Base-by-base conservation (phyloP, 1,140 invertebrate genomes). In the Drosophila grimshawi region DNA sequence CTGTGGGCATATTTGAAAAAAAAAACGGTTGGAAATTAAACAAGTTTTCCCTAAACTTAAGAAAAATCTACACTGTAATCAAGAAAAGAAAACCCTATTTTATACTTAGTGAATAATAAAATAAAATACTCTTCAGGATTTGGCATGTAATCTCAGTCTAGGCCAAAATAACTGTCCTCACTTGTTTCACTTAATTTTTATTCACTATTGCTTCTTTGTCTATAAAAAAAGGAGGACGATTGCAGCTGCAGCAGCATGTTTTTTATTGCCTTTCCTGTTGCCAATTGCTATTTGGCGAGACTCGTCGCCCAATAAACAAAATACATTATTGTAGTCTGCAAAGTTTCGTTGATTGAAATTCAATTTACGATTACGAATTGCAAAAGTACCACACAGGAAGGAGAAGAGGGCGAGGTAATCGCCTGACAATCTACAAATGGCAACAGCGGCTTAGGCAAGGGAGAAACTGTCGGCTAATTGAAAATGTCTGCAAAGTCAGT, bases 401-500 rank as follows among this genome's bases (percentile, higher is more conserved):
- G 5, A n/a, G 51, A 4, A 8, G 8, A 2, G 46, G 51, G 5
- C 4, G 66, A 11, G 41, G 33, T 55, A 61, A 69, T 69, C 43
- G 45, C 39, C 66, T 53, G 46, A 62, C 37, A 69, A 69, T 30
- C 32, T 52, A 53, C 46, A 68, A 74, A 60, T 45, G 61, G 61
- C 79, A 64, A 76, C 39, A 19, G 19, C 48, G 45, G 32, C 49
- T 56, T 43, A 33, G 39, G 37, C 39, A 8, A 27, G 19, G 19
- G 19, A 19, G 19, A 43, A 73, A 76, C 59, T 75, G 48, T 41
- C 10, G 19, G 61, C 53, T 82, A 86, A 86, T 86, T 88, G 72
- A 82, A 86, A 80, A 62, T 66, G 83, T 88, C 80, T 86, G 76
- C 65, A 39, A 76, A 82, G 63, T 86, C 74, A 56, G 48, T 48